Evolutionary conservation across 2,888 invertebrate species (phyloP).

Genomic region (Crocallis elinguaria): DNA sequence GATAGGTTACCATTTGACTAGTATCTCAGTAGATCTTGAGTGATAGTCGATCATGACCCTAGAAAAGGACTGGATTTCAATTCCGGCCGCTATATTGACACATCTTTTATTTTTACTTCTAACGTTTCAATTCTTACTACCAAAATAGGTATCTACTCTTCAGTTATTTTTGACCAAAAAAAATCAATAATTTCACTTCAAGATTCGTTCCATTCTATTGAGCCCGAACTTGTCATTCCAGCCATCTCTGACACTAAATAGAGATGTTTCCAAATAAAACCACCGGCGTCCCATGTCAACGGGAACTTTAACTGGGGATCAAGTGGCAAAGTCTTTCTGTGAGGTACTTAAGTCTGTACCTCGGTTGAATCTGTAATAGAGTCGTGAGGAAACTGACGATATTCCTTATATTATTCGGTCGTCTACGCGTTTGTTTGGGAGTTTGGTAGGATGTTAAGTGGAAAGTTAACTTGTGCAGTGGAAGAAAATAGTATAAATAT

Average conservation of each 20-base stretch:
- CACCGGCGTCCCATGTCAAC: slow-evolving; percentile 33
- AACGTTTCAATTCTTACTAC: too few relatives aligned
- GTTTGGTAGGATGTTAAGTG: not conserved
- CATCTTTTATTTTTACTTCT: too few relatives aligned
- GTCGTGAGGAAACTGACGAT: slow-evolving; percentile 70
- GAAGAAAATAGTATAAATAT: too few relatives aligned
- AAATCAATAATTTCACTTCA: not conserved
- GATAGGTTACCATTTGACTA: too few relatives aligned
- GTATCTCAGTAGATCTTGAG: too few relatives aligned
- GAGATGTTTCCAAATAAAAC: slow-evolving; percentile 35
- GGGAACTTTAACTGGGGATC: slow-evolving; percentile 58
- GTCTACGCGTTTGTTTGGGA: not conserved
- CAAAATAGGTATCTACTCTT: too few relatives aligned
- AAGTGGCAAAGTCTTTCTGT: slow-evolving; percentile 61
- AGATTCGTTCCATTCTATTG: slow-evolving; percentile 2
- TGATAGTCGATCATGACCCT: too few relatives aligned
- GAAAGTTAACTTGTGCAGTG: not conserved
- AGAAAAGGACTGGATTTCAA: too few relatives aligned
- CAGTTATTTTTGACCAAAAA: not conserved
- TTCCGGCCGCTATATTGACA: too few relatives aligned
- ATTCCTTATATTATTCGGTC: slow-evolving; percentile 34
- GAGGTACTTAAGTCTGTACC: slow-evolving; percentile 69
- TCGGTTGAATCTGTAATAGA: slow-evolving; percentile 68
- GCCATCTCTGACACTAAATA: slow-evolving; percentile 32
- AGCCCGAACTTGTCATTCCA: slow-evolving; percentile 10